phyloP scores from a whole-genome alignment of 2,797 vertebrate genomes.

The Eulemur mongoz region DNA sequence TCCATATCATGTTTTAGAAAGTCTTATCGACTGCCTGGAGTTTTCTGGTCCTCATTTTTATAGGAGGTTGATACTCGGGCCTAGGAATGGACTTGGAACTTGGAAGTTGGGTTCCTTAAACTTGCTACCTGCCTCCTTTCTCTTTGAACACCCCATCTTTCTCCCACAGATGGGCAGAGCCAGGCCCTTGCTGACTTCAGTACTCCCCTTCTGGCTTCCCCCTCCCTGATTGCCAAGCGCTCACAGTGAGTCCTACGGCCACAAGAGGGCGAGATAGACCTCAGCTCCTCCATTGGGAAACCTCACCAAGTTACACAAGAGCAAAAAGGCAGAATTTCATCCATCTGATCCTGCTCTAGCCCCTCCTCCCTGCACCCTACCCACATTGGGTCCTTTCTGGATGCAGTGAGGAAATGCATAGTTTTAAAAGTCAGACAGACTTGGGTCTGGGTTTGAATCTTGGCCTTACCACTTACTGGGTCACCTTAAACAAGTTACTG shows the following conservation, averaged over 20 bases:
- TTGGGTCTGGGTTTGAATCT: background rate
- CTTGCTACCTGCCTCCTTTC: background rate
- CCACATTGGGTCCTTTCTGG: background rate
- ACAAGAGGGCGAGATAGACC: slow-evolving; percentile 25
- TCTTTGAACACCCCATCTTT: background rate
- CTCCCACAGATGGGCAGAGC: background rate
- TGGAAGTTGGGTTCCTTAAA: background rate
- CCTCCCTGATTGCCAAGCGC: background rate
- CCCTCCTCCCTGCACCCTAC: background rate
- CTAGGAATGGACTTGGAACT: slow-evolving; percentile 11
- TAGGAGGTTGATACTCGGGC: background rate
- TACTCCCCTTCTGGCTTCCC: background rate
- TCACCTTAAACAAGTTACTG: background rate
- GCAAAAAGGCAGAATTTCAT: background rate
- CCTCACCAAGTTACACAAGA: too few species aligned
- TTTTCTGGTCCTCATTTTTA: slow-evolving; percentile 12
- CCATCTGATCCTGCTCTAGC: too few species aligned
- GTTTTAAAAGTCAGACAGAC: background rate
- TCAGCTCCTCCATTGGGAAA: background rate
- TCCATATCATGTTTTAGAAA: background rate
- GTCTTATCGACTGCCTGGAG: background rate
- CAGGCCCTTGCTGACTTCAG: background rate
- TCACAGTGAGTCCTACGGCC: background rate
- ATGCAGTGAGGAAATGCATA: background rate
- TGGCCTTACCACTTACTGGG: background rate